phyloP scores from a whole-genome alignment of 1,140 invertebrate species.

The Uloborus diversus region DNA sequence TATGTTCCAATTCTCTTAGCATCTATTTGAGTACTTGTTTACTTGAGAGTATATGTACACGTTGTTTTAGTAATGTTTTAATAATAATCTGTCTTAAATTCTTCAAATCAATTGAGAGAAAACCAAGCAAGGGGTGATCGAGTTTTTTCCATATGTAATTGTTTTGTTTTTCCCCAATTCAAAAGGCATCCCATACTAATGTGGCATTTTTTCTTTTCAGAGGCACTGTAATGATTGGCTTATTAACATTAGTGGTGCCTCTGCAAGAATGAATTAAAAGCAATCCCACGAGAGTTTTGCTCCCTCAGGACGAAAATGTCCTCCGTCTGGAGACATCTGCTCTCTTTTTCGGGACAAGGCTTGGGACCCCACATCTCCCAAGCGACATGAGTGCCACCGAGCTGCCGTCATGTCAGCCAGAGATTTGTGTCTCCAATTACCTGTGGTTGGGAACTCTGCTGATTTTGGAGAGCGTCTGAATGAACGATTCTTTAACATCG shows the following conservation, averaged over 20 bases:
- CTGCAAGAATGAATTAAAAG: slow-evolving; percentile 61
- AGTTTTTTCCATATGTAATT: too few relatives aligned
- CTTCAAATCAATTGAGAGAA: too few relatives aligned
- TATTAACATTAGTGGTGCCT: slow-evolving; percentile 58
- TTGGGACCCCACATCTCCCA: not conserved
- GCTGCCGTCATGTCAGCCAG: slow-evolving; percentile 44
- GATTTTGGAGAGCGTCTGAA: too few relatives aligned
- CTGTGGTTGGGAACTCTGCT: slow-evolving; percentile 47
- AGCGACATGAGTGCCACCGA: not conserved
- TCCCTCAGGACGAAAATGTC: slow-evolving; percentile 12
- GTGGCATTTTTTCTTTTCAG: slow-evolving; percentile 58
- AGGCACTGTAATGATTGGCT: slow-evolving; percentile 58
- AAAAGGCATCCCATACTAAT: slow-evolving; percentile 28
- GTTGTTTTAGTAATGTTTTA: too few relatives aligned
- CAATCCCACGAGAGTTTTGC: slow-evolving; percentile 41
- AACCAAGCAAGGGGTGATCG: too few relatives aligned
- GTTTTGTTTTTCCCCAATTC: slow-evolving; percentile 2
- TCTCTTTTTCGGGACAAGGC: slow-evolving; percentile 18
- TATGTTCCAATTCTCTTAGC: too few relatives aligned
- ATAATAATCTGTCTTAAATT: too few relatives aligned
- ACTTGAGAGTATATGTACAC: too few relatives aligned
- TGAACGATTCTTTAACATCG: too few relatives aligned
- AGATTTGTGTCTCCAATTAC: slow-evolving; percentile 26
- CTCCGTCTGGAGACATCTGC: slow-evolving; percentile 8
- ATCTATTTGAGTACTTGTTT: too few relatives aligned